Evolutionary conservation across 2,113 vertebrate species (phyloP), one percentile per base, ranked within the genome.

Genomic region (Glaucomys volans): DNA sequence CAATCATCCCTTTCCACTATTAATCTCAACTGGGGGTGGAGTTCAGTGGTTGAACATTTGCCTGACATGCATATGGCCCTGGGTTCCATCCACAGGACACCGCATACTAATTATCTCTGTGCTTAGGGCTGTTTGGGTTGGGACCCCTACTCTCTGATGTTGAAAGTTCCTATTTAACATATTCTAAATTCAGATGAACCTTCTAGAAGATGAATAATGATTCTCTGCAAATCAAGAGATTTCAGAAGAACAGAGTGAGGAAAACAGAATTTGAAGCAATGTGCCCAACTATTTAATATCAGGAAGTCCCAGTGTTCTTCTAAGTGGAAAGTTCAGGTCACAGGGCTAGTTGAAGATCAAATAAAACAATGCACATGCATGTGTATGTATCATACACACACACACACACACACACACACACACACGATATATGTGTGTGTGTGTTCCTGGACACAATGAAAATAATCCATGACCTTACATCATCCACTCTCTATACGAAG

Each of bases 191-290:
- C 75, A 32, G 42, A 32, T 66, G 20, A 32, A 83, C 62, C 3
- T 86, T 90, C n/a, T 92, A 20, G 12, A 87, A 54, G 7, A 35
- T 72, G 7, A 50, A 44, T 47, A 13, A 71, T 77, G 5, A 4
- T 66, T 90, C 13, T 87, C 37, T 32, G n/a, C 35, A 94, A 87
- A 16, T 86, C 85, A 81, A 86, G n/a, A 81, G 44, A 87, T 47
- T 81, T 82, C 17, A 62, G 59, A 62, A 71, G 86, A 92, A 52
- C 62, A 13, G 59, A 22, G 42, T 54, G 37, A 62, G 24, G 28
- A 74, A 91, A 66, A 17, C 14, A 18, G 12, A 37, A 87, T 95
- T 40, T 95, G 26, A 79, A 50, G 7, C 50, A 40, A 87, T 72
- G 22, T 52, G 13, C 4, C 82, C 6, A 90, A n/a, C 13, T 89